Evolutionary conservation across 2,888 invertebrate species (phyloP), one percentile per base, ranked within the genome.

Genomic region (Cotesia congregata): DNA sequence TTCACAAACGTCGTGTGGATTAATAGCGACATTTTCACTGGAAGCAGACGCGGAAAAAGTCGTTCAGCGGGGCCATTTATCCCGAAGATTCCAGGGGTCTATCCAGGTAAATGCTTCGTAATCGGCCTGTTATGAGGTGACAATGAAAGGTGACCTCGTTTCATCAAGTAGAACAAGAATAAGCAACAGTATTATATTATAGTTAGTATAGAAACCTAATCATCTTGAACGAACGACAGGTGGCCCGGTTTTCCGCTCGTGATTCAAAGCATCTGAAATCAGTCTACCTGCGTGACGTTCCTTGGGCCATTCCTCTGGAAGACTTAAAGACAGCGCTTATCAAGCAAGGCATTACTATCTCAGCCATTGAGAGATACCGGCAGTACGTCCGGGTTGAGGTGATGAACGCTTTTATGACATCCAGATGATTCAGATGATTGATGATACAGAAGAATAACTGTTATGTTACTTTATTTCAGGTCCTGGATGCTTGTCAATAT

Each of bases 291-390:
- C 88, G 89, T 50, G 90, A 91, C 76, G 90, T 91, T 5, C 91
- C 91, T 5, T 90, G 90, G 91, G 90, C 90, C 1, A 90, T 91
- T 74, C 90, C 90, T 0, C 84, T 90, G 5, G 87, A 90, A 77
- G 91, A 91, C 82, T 82, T 91, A 6, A 88, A 89, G 75, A 88
- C 90, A 1, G 90, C 91, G 5, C 83, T 91, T 39, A 83, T 86
- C 20, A 87, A 88, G 72, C 91, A 91, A 82, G 90, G 90, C 20
- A 89, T 91, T 5, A 81, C 84, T 0, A 85, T 88, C 20, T 89
- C 89, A 72, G 89, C 85, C 75, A 85, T 91, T 39, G 90, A 90
- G 64, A 85, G 91, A 71, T 86, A 87, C 60, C 87, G 90, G 20
- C 89, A 90, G 74, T 88, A 87, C 70, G 85, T 90, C 76, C 88